Evolutionary conservation across 2,888 invertebrate species (phyloP).

Genomic region (Ophion slaviceki): DNA sequence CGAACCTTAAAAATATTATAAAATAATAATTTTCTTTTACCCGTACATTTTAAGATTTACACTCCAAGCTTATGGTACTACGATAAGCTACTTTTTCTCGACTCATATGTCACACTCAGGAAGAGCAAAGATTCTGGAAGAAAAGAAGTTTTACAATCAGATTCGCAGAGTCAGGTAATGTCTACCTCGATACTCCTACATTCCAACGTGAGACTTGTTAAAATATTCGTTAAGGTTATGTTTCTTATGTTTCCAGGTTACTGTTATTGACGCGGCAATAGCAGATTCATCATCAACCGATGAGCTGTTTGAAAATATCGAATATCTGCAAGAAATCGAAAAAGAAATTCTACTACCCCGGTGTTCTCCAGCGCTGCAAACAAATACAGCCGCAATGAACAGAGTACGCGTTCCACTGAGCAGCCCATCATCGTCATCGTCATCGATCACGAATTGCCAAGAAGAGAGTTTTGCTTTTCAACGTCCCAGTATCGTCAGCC

Average conservation of each 20-base stretch:
- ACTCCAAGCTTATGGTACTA: constrained; percentile 24
- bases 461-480: too few species aligned
- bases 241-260: constrained; percentile 20
- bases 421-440: too few species aligned
- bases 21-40: constrained; percentile 25
- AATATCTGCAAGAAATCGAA: constrained; percentile 5
- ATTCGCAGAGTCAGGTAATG: constrained; percentile 33
- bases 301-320: neutral
- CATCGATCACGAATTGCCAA: too few species aligned
- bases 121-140: constrained; percentile 20
- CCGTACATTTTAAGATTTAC: constrained; percentile 21
- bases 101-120: constrained; percentile 14
- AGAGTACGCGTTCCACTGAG: too few species aligned
- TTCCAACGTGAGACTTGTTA: constrained; percentile 17
- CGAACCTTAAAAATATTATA: constrained; percentile 20
- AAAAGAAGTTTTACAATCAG: constrained; percentile 11
- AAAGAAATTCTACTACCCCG: neutral
- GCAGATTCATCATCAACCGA: neutral
- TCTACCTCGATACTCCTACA: constrained; percentile 22
- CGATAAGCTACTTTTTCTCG: constrained; percentile 28
- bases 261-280: constrained; percentile 2
- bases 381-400: constrained; percentile 13
- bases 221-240: constrained; percentile 10
- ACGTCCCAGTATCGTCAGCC: too few species aligned
- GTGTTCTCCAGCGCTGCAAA: constrained; percentile 1